Base-by-base conservation (phyloP, 1,140 invertebrate species). In the Idris sp. region DNA sequence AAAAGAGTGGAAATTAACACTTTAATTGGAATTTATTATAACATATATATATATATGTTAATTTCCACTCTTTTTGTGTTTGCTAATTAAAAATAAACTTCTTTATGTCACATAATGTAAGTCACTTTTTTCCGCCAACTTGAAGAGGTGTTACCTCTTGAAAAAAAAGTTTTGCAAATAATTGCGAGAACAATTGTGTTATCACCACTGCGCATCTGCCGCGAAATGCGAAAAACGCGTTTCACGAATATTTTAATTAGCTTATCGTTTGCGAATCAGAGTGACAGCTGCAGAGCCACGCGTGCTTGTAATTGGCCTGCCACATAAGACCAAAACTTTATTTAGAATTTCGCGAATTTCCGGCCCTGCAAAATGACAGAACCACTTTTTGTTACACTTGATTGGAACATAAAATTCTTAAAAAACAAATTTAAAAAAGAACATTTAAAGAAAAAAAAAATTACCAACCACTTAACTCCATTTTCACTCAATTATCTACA, bases 171-270 rank as follows among this genome's bases (percentile, higher is more conserved):
- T 61, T 74, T 56, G 54, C 71, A 61, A 61, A 54, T 74, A 68
- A 68, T 68, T 74, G 62, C 62, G 35, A 40, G 41, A 69, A 75
- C 58, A 69, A 65, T 59, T n/a, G n/a, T 65, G 51, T 83, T 83
- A 85, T 85, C 83, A 56, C 8, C 9, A 25, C 4, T 43, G 64
- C 28, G 73, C 82, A 85, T 85, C 85, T 84, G 81, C 78, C 68
- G 54, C 61, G 59, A 80, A 74, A 73, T 69, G 65, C 56, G 65
- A 78, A 62, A 82, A 80, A 77, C 74, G 71, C 77, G 77, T 77
- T 80, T 83, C 78, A 76, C 81, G 85, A 85, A 87, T 83, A 85
- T 87, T 86, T 87, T 87, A 87, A 87, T 87, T 87, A 85, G 77
- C 84, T 87, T 87, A 86, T 87, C 86, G 74, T 13, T 61, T 67